A percentile compares a stretch with the other conserved stretches of the same genome.
These are phyloP conservation scores for Lepidocyrtinus sp. DNA, from an alignment of 2,888 invertebrate species.

Conservation along the genomic window DNA sequence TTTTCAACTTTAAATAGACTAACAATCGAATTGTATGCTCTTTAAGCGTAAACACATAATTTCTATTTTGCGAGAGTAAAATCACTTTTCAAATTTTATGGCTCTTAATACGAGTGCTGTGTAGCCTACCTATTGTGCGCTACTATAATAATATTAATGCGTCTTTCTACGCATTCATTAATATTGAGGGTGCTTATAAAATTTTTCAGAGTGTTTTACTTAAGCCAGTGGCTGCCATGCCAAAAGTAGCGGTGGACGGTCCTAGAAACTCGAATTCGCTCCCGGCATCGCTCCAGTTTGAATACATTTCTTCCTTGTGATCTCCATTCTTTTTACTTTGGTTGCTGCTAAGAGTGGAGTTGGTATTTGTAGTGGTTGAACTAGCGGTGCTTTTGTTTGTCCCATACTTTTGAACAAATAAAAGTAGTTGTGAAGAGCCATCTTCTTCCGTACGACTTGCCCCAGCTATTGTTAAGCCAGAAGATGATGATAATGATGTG, in stretches of 20 bases:
- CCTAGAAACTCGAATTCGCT: conserved; percentile 70
- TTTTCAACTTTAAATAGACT: not conserved
- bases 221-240: conserved; percentile 35
- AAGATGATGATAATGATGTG: not conserved
- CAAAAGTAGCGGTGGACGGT: conserved; percentile 38
- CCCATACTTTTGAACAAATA: conserved; percentile 35
- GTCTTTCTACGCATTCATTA: not conserved
- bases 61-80: conserved; percentile 20
- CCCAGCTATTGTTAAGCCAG: not conserved
- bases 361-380: conserved; percentile 22
- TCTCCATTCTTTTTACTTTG: conserved; percentile 22
- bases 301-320: conserved; percentile 36
- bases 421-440: conserved; percentile 28
- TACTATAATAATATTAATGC: too few species aligned
- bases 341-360: conserved; percentile 23
- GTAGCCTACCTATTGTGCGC: too few species aligned
- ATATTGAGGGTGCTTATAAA: conserved; percentile 1
- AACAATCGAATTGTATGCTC: not conserved
- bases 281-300: conserved; percentile 70
- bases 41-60: not conserved
- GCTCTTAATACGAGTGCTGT: conserved; percentile 12
- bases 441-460: not conserved
- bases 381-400: conserved; percentile 24
- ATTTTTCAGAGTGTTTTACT: conserved; percentile 34
- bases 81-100: conserved; percentile 38